Evolutionary conservation across 37 sponge, comb jelly and placozoan species (phyloP), one percentile per base, ranked within the genome.

Genomic region (Chondrilla cf. caribensis): DNA sequence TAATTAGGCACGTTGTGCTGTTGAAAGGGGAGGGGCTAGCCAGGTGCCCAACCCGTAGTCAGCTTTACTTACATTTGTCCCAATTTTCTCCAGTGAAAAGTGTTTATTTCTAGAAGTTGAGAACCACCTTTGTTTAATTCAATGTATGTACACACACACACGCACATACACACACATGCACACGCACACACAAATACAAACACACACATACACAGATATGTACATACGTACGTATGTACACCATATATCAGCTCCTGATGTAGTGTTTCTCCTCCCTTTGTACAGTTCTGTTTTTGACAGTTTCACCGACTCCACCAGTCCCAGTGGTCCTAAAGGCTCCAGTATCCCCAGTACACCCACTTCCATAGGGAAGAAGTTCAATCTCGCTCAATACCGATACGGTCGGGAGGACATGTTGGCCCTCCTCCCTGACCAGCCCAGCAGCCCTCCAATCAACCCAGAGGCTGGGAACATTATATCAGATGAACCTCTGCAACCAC

Each of bases 341-440:
- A 9, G 17, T 14, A 82, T 51, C n/a, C 36, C 44, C 7, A 77
- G 78, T 43, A 78, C 85, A 37, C 70, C 85, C 14, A 40, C 85
- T n/a, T 15, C 85, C 37, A 47, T 54, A 11, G 66, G 51, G 7
- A 81, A 41, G 62, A 41, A 41, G 44, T 86, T 92, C 54, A 58
- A 73, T 47, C 58, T 90, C 60, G 94, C 94, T 8, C 85, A 89
- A 35, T 55, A 84, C 37, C 90, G 94, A 38, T 93, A 93, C 37
- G 94, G 94, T 2, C 60, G 81, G 32, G 94, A 93, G 64, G 94
- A 93, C 58, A 81, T 93, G 73, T 64, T 93, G 39, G 81, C 85
- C 28, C 70, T 93, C 44, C 76, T 78, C 54, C n/a, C 54, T 8
- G 81, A 85, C 18, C 59, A 83, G 38, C 26, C 58, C 1, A 11